Evolutionary conservation across 2,888 invertebrate species (phyloP).

Genomic region (Erebia aethiops): DNA sequence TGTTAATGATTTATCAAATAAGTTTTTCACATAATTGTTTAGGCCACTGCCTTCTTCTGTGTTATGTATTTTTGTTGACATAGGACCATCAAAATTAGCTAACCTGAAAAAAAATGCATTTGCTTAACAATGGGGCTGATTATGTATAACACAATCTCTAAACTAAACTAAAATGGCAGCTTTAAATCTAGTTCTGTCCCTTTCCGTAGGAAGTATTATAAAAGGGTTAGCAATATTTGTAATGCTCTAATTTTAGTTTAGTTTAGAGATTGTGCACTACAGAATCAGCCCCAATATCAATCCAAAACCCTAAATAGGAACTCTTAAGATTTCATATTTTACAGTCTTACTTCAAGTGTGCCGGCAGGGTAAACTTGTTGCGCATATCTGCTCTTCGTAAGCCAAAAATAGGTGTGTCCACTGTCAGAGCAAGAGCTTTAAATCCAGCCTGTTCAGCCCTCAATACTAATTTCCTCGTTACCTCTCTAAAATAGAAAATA

Average conservation of each 20-base stretch:
- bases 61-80: constrained; percentile 73
- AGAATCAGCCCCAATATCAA: too few relatives aligned
- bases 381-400: constrained; percentile 90
- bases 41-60: constrained; percentile 87
- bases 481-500: constrained; percentile 65
- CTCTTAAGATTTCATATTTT: background rate
- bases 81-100: constrained; percentile 89
- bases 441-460: constrained; percentile 93
- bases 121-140: too few relatives aligned
- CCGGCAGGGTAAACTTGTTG: constrained; percentile 92
- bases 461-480: constrained; percentile 87
- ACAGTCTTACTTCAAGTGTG: constrained; percentile 86
- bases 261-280: too few relatives aligned
- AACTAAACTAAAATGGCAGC: too few relatives aligned
- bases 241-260: too few relatives aligned
- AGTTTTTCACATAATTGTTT: constrained; percentile 88
- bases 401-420: constrained; percentile 95
- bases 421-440: constrained; percentile 92
- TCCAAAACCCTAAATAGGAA: background rate
- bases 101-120: constrained; percentile 75
- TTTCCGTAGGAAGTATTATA: too few relatives aligned
- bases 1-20: constrained; percentile 91
- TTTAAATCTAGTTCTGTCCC: too few relatives aligned
- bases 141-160: too few relatives aligned
- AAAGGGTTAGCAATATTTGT: too few relatives aligned